A percentile compares a stretch with the other conserved stretches of the same genome.
These are phyloP conservation scores for Indicator indicator DNA, from an alignment of 2,113 vertebrate species.

Conservation along the genomic window DNA sequence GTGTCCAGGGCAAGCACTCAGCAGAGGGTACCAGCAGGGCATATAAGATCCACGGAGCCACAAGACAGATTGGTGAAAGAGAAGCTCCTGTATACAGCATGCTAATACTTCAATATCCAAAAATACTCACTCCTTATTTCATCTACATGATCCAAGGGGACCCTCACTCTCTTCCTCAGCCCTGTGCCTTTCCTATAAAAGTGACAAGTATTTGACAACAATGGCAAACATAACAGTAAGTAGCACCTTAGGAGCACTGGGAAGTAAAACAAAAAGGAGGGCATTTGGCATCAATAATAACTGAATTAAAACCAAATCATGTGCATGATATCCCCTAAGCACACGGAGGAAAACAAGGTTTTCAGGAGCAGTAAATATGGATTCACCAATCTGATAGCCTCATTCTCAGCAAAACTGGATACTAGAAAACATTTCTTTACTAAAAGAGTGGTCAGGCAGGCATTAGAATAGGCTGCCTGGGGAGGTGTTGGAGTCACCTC, in stretches of 20 bases:
- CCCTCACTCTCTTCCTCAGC: neutral
- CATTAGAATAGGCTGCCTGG: too few relatives aligned
- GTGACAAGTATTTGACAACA: neutral
- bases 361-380: neutral
- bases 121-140: neutral
- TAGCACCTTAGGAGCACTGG: neutral
- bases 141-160: neutral
- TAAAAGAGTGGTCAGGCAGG: too few relatives aligned
- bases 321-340: neutral
- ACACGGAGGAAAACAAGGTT: neutral
- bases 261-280: neutral
- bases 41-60: neutral
- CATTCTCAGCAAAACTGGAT: neutral
- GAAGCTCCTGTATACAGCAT: neutral
- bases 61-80: neutral
- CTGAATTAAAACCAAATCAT: neutral
- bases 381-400: neutral
- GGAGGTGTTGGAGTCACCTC: too few relatives aligned
- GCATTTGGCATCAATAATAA: neutral
- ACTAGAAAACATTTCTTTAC: too few relatives aligned
- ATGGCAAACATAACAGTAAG: rapidly evolving
- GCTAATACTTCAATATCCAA: neutral
- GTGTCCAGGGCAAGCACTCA: neutral
- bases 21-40: neutral
- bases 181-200: rapidly evolving